Evolutionary conservation across 1,140 invertebrate species (phyloP).

Genomic region (Medauroidea extradentata): DNA sequence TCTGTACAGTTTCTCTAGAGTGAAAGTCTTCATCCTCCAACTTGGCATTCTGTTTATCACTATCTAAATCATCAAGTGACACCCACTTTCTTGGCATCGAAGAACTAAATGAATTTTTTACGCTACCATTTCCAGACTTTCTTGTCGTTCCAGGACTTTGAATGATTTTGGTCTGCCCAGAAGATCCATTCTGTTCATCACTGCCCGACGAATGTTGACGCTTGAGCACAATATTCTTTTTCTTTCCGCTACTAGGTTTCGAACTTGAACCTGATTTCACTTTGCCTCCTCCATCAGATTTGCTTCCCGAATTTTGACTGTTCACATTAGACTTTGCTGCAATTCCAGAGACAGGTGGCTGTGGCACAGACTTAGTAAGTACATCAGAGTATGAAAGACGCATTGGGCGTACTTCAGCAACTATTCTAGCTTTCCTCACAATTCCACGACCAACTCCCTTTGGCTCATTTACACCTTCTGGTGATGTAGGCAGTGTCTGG

Average conservation of each 20-base stretch:
- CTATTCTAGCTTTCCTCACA: constrained; percentile 59
- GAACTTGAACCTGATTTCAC: background rate
- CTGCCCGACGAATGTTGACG: constrained; percentile 50
- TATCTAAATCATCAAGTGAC: constrained; percentile 27
- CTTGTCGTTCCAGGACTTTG: constrained; percentile 13
- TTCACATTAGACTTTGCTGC: constrained; percentile 18
- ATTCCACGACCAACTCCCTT: constrained; percentile 6
- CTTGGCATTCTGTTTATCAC: constrained; percentile 6
- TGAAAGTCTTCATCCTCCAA: background rate
- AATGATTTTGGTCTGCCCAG: constrained; percentile 6
- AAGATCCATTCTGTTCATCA: constrained; percentile 42
- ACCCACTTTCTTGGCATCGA: constrained; percentile 21
- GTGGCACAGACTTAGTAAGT: constrained; percentile 60
- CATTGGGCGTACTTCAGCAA: constrained; percentile 82
- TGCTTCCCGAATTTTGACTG: constrained; percentile 7
- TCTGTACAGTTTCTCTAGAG: background rate
- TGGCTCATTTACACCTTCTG: background rate
- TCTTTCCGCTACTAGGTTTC: constrained; percentile 43
- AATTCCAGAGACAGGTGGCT: constrained; percentile 33
- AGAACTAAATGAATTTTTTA: constrained; percentile 34
- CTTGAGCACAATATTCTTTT: constrained; percentile 35
- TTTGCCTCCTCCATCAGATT: background rate
- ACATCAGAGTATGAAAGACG: constrained; percentile 78
- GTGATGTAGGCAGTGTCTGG: background rate
- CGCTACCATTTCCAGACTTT: constrained; percentile 28